These are phyloP conservation scores for Daphoenositta chrysoptera DNA, from an alignment of 2,113 vertebrate species.

Conservation along the genomic window DNA sequence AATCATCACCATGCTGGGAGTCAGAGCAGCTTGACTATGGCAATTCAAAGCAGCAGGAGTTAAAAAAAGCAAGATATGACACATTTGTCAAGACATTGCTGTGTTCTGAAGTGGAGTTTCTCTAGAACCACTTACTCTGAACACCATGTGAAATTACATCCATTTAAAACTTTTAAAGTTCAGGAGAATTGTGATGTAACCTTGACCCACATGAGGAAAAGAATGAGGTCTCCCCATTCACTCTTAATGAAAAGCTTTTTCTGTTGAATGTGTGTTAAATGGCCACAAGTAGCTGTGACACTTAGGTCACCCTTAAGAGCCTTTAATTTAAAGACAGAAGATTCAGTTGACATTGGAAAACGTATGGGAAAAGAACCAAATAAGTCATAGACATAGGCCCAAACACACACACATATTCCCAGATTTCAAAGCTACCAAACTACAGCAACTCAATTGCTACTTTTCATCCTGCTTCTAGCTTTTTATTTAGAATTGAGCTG, in stretches of 20 bases:
- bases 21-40: not conserved
- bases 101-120: not conserved
- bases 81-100: not conserved
- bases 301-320: constrained; percentile 35
- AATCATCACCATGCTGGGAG: not conserved
- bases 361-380: not conserved
- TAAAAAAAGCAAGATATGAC: not conserved
- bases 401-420: not conserved
- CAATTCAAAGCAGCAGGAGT: not conserved
- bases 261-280: constrained; percentile 8
- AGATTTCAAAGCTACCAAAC: not conserved
- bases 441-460: not conserved
- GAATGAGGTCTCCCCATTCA: constrained; percentile 5
- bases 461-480: not conserved
- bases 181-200: not conserved
- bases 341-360: not conserved
- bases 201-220: not conserved
- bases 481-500: not conserved
- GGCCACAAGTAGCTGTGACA: constrained; percentile 36
- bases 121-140: not conserved
- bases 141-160: not conserved
- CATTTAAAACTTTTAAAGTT: not conserved
- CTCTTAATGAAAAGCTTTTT: constrained; percentile 16
- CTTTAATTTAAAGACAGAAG: constrained; percentile 26
- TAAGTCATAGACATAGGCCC: not conserved